phyloP scores from a whole-genome alignment of 2,888 invertebrate species.

The Lamproptera curius region DNA sequence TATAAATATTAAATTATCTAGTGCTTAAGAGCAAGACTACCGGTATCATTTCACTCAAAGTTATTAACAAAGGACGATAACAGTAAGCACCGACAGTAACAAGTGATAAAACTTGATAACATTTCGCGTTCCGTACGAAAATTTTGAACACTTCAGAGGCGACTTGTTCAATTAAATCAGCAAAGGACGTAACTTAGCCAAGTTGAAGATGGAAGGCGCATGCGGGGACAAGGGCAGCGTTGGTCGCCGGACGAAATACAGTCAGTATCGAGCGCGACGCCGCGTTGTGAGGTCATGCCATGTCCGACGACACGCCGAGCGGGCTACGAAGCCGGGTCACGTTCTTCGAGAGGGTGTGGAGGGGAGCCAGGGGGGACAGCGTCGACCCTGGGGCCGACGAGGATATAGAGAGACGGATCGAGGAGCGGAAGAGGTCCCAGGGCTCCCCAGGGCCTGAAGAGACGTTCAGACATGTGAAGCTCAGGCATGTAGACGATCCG shows the following conservation, averaged over 20 bases:
- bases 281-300: constrained; percentile 68
- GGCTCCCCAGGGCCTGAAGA: constrained; percentile 69
- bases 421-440: constrained; percentile 67
- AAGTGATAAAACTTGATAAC: too few species aligned
- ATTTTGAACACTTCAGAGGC: too few species aligned
- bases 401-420: constrained; percentile 80
- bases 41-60: too few species aligned
- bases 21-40: too few species aligned
- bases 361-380: constrained; percentile 68
- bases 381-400: constrained; percentile 70
- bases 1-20: too few species aligned
- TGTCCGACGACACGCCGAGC: constrained; percentile 72
- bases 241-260: constrained; percentile 29
- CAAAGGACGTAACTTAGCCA: constrained; percentile 41
- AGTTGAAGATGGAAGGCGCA: constrained; percentile 51
- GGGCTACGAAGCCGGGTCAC: constrained; percentile 85
- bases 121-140: too few species aligned
- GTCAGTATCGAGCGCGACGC: constrained; percentile 75
- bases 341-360: constrained; percentile 90
- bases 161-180: background rate
- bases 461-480: constrained; percentile 61
- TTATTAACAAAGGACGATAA: too few species aligned
- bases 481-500: constrained; percentile 65
- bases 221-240: constrained; percentile 35
- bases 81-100: too few species aligned